Evolutionary conservation across 2,888 invertebrate genomes (phyloP).

Genomic region (Chrysina gloriosa): DNA sequence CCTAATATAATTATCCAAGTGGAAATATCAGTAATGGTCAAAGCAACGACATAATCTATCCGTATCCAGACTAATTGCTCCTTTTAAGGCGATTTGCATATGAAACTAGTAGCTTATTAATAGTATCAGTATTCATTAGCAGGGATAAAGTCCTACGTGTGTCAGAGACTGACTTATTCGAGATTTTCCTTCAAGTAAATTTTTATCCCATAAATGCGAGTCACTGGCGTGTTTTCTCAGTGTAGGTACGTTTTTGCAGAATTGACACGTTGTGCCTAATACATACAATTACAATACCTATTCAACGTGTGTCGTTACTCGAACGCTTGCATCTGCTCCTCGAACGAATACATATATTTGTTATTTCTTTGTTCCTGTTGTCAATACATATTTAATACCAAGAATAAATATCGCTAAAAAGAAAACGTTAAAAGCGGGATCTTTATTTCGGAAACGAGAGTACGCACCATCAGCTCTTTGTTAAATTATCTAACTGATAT

Average conservation of each 20-base stretch:
- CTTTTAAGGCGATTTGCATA: neutral
- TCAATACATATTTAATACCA: constrained; percentile 33
- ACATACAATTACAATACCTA: too few species aligned
- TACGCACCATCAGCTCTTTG: constrained; percentile 23
- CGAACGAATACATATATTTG: neutral
- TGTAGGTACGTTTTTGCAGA: too few species aligned
- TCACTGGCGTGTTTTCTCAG: too few species aligned
- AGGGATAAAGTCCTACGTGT: neutral
- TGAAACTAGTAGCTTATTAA: neutral
- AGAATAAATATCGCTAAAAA: constrained; percentile 27
- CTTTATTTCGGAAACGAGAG: constrained; percentile 24
- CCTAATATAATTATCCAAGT: too few species aligned
- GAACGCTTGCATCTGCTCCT: constrained; percentile 11
- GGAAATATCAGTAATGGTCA: neutral
- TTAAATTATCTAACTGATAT: constrained; percentile 48
- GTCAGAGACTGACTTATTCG: too few species aligned
- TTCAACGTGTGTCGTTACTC: too few species aligned
- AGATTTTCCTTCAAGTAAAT: too few species aligned
- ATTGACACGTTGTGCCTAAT: too few species aligned
- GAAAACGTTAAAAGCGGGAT: neutral
- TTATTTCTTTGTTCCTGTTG: constrained; percentile 17
- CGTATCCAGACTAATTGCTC: neutral
- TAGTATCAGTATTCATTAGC: neutral
- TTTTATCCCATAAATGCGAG: too few species aligned
- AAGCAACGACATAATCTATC: neutral